These are phyloP conservation scores for Henricia sp. DNA, from an alignment of 53 echinoderm and acorn worm species.

Conservation along the genomic window DNA sequence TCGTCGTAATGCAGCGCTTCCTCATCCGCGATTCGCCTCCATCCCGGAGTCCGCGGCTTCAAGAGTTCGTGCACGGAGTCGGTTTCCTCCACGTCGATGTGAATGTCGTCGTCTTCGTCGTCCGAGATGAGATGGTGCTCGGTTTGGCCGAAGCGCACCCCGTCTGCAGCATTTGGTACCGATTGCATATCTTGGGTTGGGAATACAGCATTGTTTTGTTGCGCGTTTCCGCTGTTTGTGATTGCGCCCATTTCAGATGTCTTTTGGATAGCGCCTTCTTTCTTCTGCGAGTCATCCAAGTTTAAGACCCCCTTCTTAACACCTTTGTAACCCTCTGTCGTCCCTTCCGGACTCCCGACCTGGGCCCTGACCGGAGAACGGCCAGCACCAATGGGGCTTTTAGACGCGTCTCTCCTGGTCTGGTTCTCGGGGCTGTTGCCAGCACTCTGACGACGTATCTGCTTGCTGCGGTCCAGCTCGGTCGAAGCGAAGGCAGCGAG, in stretches of 20 bases:
- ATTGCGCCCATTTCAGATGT: conserved; percentile 7
- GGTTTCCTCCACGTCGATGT: conserved; percentile 59
- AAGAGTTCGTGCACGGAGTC: conserved; percentile 75
- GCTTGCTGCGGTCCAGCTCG: conserved; percentile 84
- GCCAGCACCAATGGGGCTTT: conserved; percentile 52
- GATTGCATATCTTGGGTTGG: conserved; percentile 54
- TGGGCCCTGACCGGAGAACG: conserved; percentile 9
- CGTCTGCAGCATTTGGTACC: conserved; percentile 56
- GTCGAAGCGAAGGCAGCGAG: conserved; percentile 92
- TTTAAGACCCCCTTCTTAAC: not conserved
- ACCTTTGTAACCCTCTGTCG: conserved; percentile 1
- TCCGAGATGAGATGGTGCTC: conserved; percentile 28
- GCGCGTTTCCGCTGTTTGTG: not conserved
- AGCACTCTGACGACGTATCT: conserved; percentile 81
- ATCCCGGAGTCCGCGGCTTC: conserved; percentile 83
- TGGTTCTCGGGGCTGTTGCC: conserved; percentile 73
- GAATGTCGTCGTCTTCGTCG: conserved; percentile 37
- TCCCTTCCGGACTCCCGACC: conserved; percentile 1
- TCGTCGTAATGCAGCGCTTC: conserved; percentile 57
- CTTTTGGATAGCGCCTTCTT: conserved; percentile 7
- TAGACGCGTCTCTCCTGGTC: conserved; percentile 37
- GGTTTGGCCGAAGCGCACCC: conserved; percentile 51
- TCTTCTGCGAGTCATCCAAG: conserved; percentile 1
- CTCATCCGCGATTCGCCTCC: conserved; percentile 60
- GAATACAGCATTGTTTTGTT: conserved; percentile 29